These are phyloP conservation scores for Hirtodrosophila trivittata DNA, from an alignment of 2,888 invertebrate species.

Conservation along the genomic window DNA sequence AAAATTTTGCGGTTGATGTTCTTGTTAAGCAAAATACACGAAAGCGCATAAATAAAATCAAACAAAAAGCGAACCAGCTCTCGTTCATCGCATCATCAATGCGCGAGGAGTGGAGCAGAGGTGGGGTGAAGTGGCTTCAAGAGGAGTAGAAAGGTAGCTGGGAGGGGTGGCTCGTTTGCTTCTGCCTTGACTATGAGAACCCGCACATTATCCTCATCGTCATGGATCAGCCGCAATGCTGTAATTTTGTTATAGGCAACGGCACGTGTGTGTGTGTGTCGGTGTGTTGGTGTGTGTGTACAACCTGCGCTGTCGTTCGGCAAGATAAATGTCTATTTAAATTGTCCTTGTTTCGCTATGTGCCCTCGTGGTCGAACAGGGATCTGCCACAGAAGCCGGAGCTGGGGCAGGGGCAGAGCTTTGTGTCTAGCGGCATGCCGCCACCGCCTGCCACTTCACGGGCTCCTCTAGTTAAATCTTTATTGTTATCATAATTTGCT, in stretches of 20 bases:
- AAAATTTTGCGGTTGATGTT: slow-evolving; percentile 58
- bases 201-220: slow-evolving; percentile 70
- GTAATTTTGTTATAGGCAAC: slow-evolving; percentile 74
- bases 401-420: slow-evolving; percentile 14
- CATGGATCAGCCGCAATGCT: slow-evolving; percentile 75
- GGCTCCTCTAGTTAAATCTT: slow-evolving; percentile 75
- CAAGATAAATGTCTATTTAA: slow-evolving; percentile 78
- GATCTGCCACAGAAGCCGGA: neutral
- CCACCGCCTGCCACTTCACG: slow-evolving; percentile 67
- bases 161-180: slow-evolving; percentile 3
- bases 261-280: slow-evolving; percentile 31
- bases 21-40: slow-evolving; percentile 64
- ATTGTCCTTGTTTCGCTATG: slow-evolving; percentile 73
- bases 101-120: too few species aligned
- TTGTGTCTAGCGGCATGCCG: slow-evolving; percentile 70
- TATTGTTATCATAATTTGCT: slow-evolving; percentile 80
- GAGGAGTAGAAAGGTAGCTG: slow-evolving; percentile 13
- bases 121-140: slow-evolving; percentile 14
- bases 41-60: slow-evolving; percentile 75
- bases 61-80: slow-evolving; percentile 60
- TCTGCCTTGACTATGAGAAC: slow-evolving; percentile 35
- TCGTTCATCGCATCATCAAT: slow-evolving; percentile 53
- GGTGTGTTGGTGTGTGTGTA: slow-evolving; percentile 26
- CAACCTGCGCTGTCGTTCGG: slow-evolving; percentile 68
- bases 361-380: slow-evolving; percentile 22